Conservation (phyloP, 2,113 vertebrate genomes). For the Rhynchomys soricoides region DNA sequence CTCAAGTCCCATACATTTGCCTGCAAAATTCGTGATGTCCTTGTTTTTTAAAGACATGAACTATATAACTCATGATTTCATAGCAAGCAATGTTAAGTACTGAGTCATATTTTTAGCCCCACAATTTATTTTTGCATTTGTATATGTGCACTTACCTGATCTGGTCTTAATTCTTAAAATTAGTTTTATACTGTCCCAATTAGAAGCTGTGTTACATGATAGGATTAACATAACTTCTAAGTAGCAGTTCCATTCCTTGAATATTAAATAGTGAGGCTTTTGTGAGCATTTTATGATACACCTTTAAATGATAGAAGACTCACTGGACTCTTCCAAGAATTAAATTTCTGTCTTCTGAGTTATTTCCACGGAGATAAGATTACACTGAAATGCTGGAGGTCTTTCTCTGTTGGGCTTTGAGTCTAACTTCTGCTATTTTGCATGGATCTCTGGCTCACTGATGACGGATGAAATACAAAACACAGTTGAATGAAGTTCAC, state of each 20-base stretch:
- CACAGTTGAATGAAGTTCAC: not conserved
- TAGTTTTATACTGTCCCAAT: conserved; percentile 1
- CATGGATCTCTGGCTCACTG: not conserved
- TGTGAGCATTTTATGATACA: conserved; percentile 23
- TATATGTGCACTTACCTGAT: not conserved
- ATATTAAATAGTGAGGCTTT: conserved; percentile 12
- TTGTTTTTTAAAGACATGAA: too few relatives aligned
- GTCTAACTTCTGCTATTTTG: conserved; percentile 2
- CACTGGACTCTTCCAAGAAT: conserved; percentile 17
- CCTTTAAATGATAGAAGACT: conserved; percentile 22
- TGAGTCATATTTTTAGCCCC: not conserved
- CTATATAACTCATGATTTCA: too few relatives aligned
- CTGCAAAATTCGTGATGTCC: too few relatives aligned
- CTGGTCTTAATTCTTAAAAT: not conserved
- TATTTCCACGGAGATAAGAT: conserved; percentile 4
- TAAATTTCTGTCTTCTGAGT: conserved; percentile 19
- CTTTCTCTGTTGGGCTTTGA: not conserved
- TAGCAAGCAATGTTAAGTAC: not conserved
- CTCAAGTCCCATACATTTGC: too few relatives aligned
- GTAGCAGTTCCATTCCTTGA: not conserved
- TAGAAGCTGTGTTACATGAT: not conserved
- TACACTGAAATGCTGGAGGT: not conserved
- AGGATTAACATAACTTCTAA: not conserved
- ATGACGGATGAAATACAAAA: not conserved
- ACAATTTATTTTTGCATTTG: not conserved